Base-by-base conservation (phyloP, 2,888 invertebrate genomes). In the Carabus problematicus region DNA sequence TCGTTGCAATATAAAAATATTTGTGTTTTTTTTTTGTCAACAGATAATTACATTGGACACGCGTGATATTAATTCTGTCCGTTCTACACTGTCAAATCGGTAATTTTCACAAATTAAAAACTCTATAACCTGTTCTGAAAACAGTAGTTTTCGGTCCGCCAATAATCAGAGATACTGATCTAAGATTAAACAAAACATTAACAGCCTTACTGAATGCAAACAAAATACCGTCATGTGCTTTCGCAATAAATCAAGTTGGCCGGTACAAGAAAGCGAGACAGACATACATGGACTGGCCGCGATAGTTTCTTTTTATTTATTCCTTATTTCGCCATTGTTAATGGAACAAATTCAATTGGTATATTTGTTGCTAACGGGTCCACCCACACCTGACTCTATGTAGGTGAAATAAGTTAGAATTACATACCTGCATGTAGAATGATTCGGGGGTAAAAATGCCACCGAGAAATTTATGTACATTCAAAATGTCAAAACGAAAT, bases 131-230 rank as follows among this genome's bases (percentile, higher is more conserved):
- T 61, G 60, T 61, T 61, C 45, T 61, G 16, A n/a, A 61, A 61
- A 61, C 60, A 61, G 60, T 61, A 61, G 60, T 61, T 61, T 61
- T 61, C 45, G 60, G 52, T 52, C 9, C 12, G 19, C 14, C 16
- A 29, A 29, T 29, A 45, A 61, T 61, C 60, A 61, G 9, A 16
- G 60, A 61, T 61, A 61, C 42, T 7, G 12, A 61, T 61, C 60
- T 61, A 14, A 61, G 60, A 61, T 43, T 19, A n/a, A 61, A 61
- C 45, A 61, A 45, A 61, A 61, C 60, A 45, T 61, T 61, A 45
- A 45, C 47, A 42, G 47, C 60, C 60, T 61, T 61, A 43, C 60
- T 19, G 47, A 60, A 60, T 60, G 18, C 16, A 60, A 60, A 60
- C 60, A 60, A 18, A n/a, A 52, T 16, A 52, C 52, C 47, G 16